Conservation (phyloP, 2,113 vertebrate species). For the Grus americana region DNA sequence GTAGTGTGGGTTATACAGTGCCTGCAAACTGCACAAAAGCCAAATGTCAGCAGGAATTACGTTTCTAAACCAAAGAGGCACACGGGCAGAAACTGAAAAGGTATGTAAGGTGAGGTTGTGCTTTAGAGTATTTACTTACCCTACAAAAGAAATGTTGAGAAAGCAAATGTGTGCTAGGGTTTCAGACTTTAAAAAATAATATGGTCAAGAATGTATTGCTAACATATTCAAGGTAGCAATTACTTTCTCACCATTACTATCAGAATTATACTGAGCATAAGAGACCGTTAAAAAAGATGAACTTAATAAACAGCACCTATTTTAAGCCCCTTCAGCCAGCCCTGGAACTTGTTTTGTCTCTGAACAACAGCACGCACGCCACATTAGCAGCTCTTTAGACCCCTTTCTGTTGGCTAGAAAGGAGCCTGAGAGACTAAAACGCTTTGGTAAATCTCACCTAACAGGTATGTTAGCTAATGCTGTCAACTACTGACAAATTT, state of each 20-base stretch:
- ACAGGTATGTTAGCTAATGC: background rate
- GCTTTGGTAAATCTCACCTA: background rate
- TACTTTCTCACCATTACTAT: background rate
- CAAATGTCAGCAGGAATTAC: background rate
- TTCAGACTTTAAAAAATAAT: background rate
- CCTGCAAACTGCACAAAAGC: background rate
- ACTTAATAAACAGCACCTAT: background rate
- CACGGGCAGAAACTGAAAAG: background rate
- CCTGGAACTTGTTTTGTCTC: background rate
- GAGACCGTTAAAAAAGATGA: background rate
- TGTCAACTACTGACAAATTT: background rate
- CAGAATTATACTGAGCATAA: background rate
- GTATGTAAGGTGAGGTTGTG: background rate
- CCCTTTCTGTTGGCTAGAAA: background rate
- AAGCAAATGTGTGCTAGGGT: background rate
- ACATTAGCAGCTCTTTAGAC: background rate
- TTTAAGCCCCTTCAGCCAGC: background rate
- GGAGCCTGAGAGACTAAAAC: background rate
- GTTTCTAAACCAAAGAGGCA: background rate
- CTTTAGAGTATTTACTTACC: background rate
- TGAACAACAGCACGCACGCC: background rate
- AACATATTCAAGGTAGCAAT: background rate
- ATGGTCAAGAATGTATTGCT: background rate
- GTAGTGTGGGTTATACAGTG: background rate
- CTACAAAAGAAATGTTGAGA: background rate